Evolutionary conservation across 2,888 invertebrate genomes (phyloP), one percentile per base, ranked within the genome.

Genomic region (Eurytoma californica): DNA sequence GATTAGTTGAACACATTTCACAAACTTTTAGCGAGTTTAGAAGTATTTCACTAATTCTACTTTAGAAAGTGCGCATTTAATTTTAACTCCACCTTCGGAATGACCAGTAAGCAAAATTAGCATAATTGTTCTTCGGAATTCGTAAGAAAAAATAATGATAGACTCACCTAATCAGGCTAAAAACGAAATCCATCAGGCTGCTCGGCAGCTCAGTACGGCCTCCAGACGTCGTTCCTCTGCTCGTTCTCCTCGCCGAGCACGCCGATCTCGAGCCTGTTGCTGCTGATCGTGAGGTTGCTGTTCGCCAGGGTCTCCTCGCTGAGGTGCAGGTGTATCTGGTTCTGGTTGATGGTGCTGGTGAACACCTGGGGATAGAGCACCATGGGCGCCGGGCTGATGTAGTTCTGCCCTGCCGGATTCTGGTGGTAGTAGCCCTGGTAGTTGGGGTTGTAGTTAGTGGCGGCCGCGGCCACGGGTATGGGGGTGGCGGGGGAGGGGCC

Each of bases 291-390:
- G 30, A 90, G 87, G 77, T 89, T 88, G 3, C 93, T 92, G 20
- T 89, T 88, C 12, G 90, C 88, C 47, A 90, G 87, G 72, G 89
- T 87, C 58, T 90, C 90, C 58, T 90, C 90, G 84, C 86, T 89
- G 7, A 90, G 83, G 86, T 96, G 96, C 28, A 96, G 92, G 87
- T 96, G 96, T 81, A 96, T 96, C 91, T 96, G 95, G 89, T 96
- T 96, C 90, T 96, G 96, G 88, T 96, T 96, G 73, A 96, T 95
- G 30, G 96, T 96, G 60, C 96, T 95, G 16, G 81, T 74, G 89
- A 95, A 95, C 0, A 96, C 91, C 86, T 95, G 95, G 0, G 96
- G 96, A 86, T 93, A 94, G 0, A 96, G 92, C 24, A 96, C 94
- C 93, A 96, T 94, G 2, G 94, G 92, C 2, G 93, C 91, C 0